Evolutionary conservation across 2,113 vertebrate species (phyloP), one percentile per base, ranked within the genome.

Genomic region (Morone saxatilis): DNA sequence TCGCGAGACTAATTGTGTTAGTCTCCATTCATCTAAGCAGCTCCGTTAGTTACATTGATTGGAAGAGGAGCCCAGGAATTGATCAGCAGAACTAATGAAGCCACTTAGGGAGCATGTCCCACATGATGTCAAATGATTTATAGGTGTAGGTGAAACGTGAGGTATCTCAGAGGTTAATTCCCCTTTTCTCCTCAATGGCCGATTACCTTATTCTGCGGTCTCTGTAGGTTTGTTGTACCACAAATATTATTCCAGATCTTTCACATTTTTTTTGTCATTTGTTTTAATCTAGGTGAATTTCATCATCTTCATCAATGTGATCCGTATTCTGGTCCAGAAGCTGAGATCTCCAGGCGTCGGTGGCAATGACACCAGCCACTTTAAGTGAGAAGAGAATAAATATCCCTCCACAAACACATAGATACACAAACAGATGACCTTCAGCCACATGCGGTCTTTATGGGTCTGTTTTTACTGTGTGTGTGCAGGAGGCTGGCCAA

Each of bases 291-390:
- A 99, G 97, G 96, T 99, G 82, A 99, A 99, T 90, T 99, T 98
- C 75, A 93, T 97, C 75, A 97, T 99, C 87, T 99, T 99, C 78
- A 95, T 99, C 19, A 98, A 97, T 22, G 97, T 99, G 87, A 98
- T 98, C 62, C 95, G 97, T 65, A 98, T 99, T 76, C 96, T 99
- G 36, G 97, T 99, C 31, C 97, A 99, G 94, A 99, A 99, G 86
- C 96, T 99, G 50, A 96, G 96, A 78, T 98, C 97, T 31, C 97
- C 97, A 1, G 97, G 97, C 53, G 97, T 97, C 0, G 97, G 97
- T 0, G 97, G 97, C 84, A 97, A 97, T 0, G 92, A 95, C 25
- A 79, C 93, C 8, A 89, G 94, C 9, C 94, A 96, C 81, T 95
- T 95, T 78, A 95, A 95, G 95, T 96, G 65, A 95, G 95, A 78